These are phyloP conservation scores for Micoletzkya japonica DNA, from an alignment of 2,888 invertebrate genomes.

Conservation along the genomic window DNA sequence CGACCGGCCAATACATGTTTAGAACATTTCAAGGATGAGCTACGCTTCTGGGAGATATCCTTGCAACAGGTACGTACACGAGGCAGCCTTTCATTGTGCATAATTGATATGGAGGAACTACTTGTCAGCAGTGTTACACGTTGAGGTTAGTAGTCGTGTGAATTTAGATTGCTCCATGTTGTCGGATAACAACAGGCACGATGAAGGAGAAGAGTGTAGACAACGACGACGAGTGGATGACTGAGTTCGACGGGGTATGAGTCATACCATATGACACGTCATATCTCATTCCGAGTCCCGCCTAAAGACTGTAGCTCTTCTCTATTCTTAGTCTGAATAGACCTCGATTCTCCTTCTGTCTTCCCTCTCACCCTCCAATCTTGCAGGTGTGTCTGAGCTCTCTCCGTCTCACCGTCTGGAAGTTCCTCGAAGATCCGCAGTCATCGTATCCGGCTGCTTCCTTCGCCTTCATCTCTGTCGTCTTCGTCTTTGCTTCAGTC, in stretches of 20 bases:
- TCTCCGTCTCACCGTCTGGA: constrained; percentile 51
- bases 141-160: neutral
- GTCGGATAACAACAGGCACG: constrained; percentile 34
- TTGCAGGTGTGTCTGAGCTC: constrained; percentile 36
- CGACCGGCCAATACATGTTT: constrained; percentile 51
- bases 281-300: too few species aligned
- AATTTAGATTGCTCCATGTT: constrained; percentile 55
- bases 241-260: constrained; percentile 54
- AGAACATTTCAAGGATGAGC: constrained; percentile 59
- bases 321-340: too few species aligned
- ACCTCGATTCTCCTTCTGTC: neutral
- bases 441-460: constrained; percentile 52
- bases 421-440: constrained; percentile 59
- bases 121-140: neutral
- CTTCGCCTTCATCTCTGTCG: constrained; percentile 57
- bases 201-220: constrained; percentile 35
- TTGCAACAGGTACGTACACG: constrained; percentile 47
- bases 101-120: too few species aligned
- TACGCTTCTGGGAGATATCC: constrained; percentile 57
- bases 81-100: too few species aligned
- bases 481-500: constrained; percentile 61
- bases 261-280: neutral
- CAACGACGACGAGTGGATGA: constrained; percentile 41
- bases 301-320: too few species aligned
- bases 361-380: neutral